These are phyloP conservation scores for Hydroisotoma schaefferi DNA, from an alignment of 2,888 invertebrate genomes.

Conservation along the genomic window DNA sequence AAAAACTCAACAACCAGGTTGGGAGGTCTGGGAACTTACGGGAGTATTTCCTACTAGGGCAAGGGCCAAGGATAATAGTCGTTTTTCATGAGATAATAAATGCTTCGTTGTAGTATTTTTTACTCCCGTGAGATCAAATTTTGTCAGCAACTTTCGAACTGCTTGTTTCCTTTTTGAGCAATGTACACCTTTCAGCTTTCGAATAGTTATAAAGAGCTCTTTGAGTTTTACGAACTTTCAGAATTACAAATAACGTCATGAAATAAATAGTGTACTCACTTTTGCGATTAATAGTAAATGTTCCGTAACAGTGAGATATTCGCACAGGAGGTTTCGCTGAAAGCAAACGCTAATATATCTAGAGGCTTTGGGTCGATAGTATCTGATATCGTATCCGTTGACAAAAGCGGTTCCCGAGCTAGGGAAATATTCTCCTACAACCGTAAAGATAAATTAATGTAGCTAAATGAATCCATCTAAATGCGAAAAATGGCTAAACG, in stretches of 20 bases:
- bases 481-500: too few relatives aligned
- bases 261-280: neutral
- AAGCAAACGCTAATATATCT: slow-evolving; percentile 22
- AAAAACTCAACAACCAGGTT: too few relatives aligned
- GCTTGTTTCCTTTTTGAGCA: neutral
- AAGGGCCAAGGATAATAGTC: neutral
- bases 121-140: neutral
- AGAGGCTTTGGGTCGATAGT: slow-evolving; percentile 16
- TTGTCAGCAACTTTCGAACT: neutral
- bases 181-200: neutral
- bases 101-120: neutral
- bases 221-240: neutral
- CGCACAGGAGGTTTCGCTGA: slow-evolving; percentile 16
- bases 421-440: slow-evolving; percentile 25
- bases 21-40: too few relatives aligned
- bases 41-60: neutral
- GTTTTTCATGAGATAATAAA: neutral
- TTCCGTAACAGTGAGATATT: slow-evolving; percentile 26
- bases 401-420: slow-evolving; percentile 21
- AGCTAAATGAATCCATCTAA: too few relatives aligned
- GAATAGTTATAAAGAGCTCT: neutral
- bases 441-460: too few relatives aligned
- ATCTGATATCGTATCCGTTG: slow-evolving; percentile 16
- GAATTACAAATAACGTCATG: neutral
- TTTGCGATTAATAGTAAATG: slow-evolving; percentile 23